Percentiles rank a stretch among this genome's conserved stretches.
Conservation (phyloP, 1,140 invertebrate species). For the Drosophila kanapiae region DNA sequence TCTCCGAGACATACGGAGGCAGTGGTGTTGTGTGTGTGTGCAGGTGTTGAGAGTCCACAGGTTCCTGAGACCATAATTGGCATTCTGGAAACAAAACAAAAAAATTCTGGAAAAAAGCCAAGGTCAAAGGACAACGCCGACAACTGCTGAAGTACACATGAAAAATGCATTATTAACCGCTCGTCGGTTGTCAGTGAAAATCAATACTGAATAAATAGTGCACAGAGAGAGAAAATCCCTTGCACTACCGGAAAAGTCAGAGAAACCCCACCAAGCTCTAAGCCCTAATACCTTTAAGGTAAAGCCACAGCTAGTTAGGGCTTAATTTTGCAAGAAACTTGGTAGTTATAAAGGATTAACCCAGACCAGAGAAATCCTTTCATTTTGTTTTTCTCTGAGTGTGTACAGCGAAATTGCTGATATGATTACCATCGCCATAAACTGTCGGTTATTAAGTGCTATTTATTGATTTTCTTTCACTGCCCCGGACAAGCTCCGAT, state of each 20-base stretch:
- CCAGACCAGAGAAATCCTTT: no score
- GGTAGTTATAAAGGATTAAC: not conserved
- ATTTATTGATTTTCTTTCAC: constrained; percentile 40
- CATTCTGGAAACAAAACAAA: not conserved
- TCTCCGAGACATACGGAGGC: not conserved
- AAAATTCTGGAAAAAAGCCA: not conserved
- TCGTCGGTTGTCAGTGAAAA: constrained; percentile 23
- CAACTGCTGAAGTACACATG: constrained; percentile 42
- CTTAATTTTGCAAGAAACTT: not conserved
- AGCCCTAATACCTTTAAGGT: not conserved
- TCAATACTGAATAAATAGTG: constrained; percentile 38
- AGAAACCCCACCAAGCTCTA: not conserved
- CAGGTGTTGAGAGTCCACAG: constrained; percentile 14
- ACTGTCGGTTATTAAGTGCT: constrained; percentile 41
- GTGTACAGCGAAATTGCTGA: constrained; percentile 10
- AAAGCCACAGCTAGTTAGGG: not conserved
- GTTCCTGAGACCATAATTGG: not conserved
- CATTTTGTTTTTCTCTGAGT: not conserved
- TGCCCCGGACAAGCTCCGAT: constrained; percentile 5
- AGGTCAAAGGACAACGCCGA: constrained; percentile 20
- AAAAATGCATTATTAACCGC: constrained; percentile 51
- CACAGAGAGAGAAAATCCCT: constrained; percentile 8
- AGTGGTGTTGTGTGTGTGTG: not conserved
- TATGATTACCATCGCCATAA: constrained; percentile 50
- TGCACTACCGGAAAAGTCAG: no score